Evolutionary conservation across 2,797 vertebrate species (phyloP).

Genomic region (Coranthus polyacanthus): DNA sequence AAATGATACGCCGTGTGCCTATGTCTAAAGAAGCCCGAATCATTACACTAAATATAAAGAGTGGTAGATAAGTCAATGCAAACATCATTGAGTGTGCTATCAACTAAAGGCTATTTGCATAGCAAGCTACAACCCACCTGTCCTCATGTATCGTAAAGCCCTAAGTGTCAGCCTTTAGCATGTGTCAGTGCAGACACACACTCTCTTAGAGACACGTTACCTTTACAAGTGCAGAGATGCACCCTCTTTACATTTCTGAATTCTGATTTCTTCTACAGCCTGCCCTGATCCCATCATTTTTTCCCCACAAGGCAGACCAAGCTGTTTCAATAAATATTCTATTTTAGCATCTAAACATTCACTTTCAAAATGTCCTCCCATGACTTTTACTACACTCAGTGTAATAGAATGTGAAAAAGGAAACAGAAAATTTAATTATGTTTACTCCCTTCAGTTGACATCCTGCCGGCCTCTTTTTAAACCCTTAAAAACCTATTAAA

Average conservation of each 20-base stretch:
- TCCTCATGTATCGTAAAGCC: too few relatives aligned
- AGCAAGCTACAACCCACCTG: too few relatives aligned
- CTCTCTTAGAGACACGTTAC: too few relatives aligned
- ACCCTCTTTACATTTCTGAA: background rate
- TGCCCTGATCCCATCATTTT: background rate
- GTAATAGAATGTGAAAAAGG: background rate
- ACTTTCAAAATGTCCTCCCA: slow-evolving; percentile 6
- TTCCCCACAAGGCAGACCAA: background rate
- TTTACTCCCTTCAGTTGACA: background rate
- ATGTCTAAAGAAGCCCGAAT: too few relatives aligned
- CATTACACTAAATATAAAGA: too few relatives aligned
- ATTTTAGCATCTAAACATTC: background rate
- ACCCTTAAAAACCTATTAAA: background rate
- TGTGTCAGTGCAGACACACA: too few relatives aligned
- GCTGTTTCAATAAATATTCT: slow-evolving; percentile 8
- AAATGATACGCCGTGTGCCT: background rate
- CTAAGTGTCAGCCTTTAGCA: too few relatives aligned
- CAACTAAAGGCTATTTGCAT: too few relatives aligned
- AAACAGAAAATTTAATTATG: slow-evolving; percentile 1
- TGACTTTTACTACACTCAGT: background rate
- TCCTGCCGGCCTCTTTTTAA: background rate
- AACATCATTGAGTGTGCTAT: too few relatives aligned
- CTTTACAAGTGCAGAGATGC: too few relatives aligned
- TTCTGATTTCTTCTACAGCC: background rate
- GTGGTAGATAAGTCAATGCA: too few relatives aligned